Evolutionary conservation across 2,888 invertebrate species (phyloP), one percentile per base, ranked within the genome.

Genomic region (Dynastes tityus): DNA sequence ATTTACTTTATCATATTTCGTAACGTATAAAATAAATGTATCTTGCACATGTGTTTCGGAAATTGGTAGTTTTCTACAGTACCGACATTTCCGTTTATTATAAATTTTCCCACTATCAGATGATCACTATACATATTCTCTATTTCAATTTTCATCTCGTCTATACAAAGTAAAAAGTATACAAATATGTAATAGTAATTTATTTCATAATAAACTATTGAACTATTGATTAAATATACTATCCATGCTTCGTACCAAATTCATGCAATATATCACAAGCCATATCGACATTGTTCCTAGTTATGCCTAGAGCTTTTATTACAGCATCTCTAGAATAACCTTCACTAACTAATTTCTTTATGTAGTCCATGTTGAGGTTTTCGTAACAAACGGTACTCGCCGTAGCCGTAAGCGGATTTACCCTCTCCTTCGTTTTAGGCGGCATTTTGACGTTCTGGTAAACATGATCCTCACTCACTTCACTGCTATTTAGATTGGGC

Each of bases 201-300:
- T 58, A 49, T 76, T 76, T 37, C 6, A 51, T 65, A 67, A 55
- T 4, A 76, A 51, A 51, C 64, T 53, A 75, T 27, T 29, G 51
- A 64, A 75, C 9, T 45, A 16, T 40, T 6, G 11, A 29, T 80
- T 77, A 78, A 77, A 78, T 77, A 58, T 80, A 79, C 81, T 84
- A 84, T 81, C 85, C 85, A 81, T 85, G 83, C 85, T 94, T 93
- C 68, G 93, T 92, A 68, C 95, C 97, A 89, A 97, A 97, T 88
- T 97, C 96, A 87, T 96, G 95, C 83, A 97, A 90, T 86, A 97
- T 97, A 84, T 98, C 97, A 90, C 97, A 95, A 67, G 98, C 98
- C 97, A 98, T 98, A 88, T 96, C 96, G 76, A 98, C 91, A 89
- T 98, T 96, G 90, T 98, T 98, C 79, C 97, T 92, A 1, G 97